Evolutionary conservation across 2,797 vertebrate species (phyloP), one percentile per base, ranked within the genome.

Genomic region (Anniella stebbinsi): DNA sequence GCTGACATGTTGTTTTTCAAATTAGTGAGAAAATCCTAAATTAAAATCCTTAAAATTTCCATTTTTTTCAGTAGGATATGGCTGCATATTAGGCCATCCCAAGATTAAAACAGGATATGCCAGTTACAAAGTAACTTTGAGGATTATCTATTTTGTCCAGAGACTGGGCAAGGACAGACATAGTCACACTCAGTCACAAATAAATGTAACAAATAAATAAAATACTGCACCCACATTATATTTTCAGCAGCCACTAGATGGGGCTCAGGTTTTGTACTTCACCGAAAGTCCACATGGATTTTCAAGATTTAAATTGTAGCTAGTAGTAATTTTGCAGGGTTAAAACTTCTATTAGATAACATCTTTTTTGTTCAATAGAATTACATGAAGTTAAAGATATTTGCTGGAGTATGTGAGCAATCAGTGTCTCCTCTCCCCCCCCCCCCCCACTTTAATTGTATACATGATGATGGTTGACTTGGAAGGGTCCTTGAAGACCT

Each of bases 241-340:
- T 41, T 63, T 76, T 57, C 72, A 70, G 28, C 92, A 82, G 83
- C 97, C 98, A 97, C 97, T 95, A 98, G 98, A 92, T 97, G 97
- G 98, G 90, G 96, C 90, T 60, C 93, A 95, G 84, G 92, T 86
- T 51, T 94, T 91, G 67, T 87, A 73, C 17, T 3, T 57, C 76
- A 25, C 15, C 23, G 36, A 77, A 67, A 13, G 13, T 23, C 33
- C 25, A 2, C 3, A 5, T 45, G 30, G 25, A 17, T 33, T 13
- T 36, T 63, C 38, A 38, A 12, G 63, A 0, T 33, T 72, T 8
- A 18, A 38, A 60, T 41, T 30, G 25, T 87, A 12, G 1, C 17
- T 2, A 84, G 15, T 63, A 3, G 0, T 36, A 83, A 5, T 1
- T 17, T 57, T 48, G 28, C 48, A 78, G 84, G 13, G 33, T 66